Evolutionary conservation across 2,888 invertebrate species (phyloP), one percentile per base, ranked within the genome.

Genomic region (Sepiola atlantica): DNA sequence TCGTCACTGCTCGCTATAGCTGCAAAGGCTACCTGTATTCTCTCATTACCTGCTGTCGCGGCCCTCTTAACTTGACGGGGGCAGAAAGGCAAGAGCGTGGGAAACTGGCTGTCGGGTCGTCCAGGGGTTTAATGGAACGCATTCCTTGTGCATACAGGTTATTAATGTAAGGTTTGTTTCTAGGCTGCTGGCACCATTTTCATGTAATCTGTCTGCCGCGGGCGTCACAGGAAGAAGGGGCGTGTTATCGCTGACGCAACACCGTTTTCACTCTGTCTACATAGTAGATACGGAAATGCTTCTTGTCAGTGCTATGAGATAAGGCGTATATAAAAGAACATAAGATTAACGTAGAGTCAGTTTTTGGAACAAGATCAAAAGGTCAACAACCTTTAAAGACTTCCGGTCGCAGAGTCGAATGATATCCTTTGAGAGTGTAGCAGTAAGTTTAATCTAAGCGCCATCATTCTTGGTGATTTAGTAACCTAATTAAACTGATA

Each of bases 101-200:
- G 77, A 77, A 77, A 77, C 28, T n/a, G n/a, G 77, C 18, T 77
- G 77, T 77, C 77, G 6, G 77, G 12, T 28, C 28, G 77, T 77
- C 24, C 3, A n/a, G 77, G n/a, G n/a, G 77, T 12, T 77, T 77
- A 77, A 77, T 32, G n/a, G 77, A 77, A 77, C 77, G n/a, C 77
- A 77, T 77, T 77, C 77, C n/a, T 77, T 77, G 3, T 1, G n/a
- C 14, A n/a, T 77, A n/a, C n/a, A 16, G n/a, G n/a, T 14, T 77
- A 77, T 77, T 77, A 77, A 77, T 77, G 77, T 77, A 16, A 77
- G 77, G n/a, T 77, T 77, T 77, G 77, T 77, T 77, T 77, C 77
- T n/a, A n/a, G 77, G 77, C n/a, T 77, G n/a, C 16, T 77, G 77
- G 77, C 77, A 77, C n/a, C n/a, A 77, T 77, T 77, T n/a, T 77